Conservation (phyloP, 2,888 invertebrate species). For the Panzeria rudis region DNA sequence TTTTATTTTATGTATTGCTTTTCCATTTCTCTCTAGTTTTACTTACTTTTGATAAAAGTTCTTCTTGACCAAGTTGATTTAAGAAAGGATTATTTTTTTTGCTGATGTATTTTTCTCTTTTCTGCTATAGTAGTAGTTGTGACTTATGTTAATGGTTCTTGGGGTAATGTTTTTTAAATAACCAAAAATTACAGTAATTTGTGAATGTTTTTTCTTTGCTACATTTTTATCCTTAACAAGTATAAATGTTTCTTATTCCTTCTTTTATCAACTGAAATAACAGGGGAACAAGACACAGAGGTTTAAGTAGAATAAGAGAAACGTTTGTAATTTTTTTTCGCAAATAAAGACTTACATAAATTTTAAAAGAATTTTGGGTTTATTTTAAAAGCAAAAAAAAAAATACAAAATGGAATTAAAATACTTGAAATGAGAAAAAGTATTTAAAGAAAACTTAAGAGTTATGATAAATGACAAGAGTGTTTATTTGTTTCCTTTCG, state of each 20-base stretch:
- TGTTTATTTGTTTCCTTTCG: neutral
- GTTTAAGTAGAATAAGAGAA: slow-evolving; percentile 44
- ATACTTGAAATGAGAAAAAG: neutral
- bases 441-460: neutral
- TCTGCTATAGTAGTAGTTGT: slow-evolving; percentile 50
- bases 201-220: slow-evolving; percentile 41
- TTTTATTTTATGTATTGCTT: slow-evolving; percentile 46
- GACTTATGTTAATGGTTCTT: slow-evolving; percentile 68
- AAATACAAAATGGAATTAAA: neutral
- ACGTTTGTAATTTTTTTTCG: neutral
- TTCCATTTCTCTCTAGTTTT: slow-evolving; percentile 18
- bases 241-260: slow-evolving; percentile 33
- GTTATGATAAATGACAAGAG: slow-evolving; percentile 13
- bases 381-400: slow-evolving; percentile 1
- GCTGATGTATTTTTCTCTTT: slow-evolving; percentile 16
- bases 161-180: slow-evolving; percentile 69
- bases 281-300: slow-evolving; percentile 3
- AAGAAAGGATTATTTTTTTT: slow-evolving; percentile 52
- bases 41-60: slow-evolving; percentile 53
- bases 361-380: slow-evolving; percentile 21
- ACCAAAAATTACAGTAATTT: slow-evolving; percentile 71
- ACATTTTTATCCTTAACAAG: slow-evolving; percentile 26
- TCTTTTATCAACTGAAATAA: neutral
- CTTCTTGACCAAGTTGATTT: slow-evolving; percentile 65
- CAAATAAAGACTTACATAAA: slow-evolving; percentile 40